These are phyloP conservation scores for Oryzias sinensis DNA, from an alignment of 2,797 vertebrate species.

Conservation along the genomic window DNA sequence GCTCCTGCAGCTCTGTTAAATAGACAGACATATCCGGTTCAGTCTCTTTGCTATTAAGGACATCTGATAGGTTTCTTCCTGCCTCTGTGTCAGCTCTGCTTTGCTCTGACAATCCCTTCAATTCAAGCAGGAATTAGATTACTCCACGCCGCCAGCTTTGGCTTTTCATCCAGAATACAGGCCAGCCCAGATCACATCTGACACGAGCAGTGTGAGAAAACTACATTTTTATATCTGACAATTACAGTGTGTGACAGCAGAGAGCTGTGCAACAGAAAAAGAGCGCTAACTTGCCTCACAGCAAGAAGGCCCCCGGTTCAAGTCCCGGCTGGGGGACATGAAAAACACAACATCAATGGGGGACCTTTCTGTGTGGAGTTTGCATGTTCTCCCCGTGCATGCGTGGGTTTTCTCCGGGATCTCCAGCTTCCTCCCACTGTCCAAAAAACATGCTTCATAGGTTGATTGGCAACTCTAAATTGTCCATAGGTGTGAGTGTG, in stretches of 20 bases:
- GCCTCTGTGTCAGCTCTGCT: slow-evolving; percentile 52
- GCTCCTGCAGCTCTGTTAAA: slow-evolving; percentile 29
- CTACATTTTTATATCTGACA: slow-evolving; percentile 30
- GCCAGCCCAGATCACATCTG: slow-evolving; percentile 41
- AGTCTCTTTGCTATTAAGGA: slow-evolving; percentile 23
- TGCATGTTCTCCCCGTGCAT: too few species aligned
- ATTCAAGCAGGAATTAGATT: slow-evolving; percentile 63
- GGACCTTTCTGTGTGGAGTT: too few species aligned
- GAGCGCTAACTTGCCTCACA: too few species aligned
- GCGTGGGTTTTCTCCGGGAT: too few species aligned
- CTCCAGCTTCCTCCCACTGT: too few species aligned
- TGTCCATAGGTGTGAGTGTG: too few species aligned
- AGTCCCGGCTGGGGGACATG: too few species aligned
- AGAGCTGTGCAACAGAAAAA: too few species aligned
- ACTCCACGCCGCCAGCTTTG: slow-evolving; percentile 38
- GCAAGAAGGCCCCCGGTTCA: too few species aligned
- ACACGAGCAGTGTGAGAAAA: slow-evolving; percentile 56
- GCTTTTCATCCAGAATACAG: slow-evolving; percentile 56
- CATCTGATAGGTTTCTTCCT: slow-evolving; percentile 37
- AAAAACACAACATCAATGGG: too few species aligned
- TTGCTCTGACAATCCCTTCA: slow-evolving; percentile 57
- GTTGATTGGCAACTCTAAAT: too few species aligned
- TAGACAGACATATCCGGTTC: slow-evolving; percentile 18
- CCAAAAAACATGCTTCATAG: too few species aligned
- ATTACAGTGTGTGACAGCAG: slow-evolving; percentile 10